Evolutionary conservation across 2,888 invertebrate genomes (phyloP).

Genomic region (Cephus runcator): DNA sequence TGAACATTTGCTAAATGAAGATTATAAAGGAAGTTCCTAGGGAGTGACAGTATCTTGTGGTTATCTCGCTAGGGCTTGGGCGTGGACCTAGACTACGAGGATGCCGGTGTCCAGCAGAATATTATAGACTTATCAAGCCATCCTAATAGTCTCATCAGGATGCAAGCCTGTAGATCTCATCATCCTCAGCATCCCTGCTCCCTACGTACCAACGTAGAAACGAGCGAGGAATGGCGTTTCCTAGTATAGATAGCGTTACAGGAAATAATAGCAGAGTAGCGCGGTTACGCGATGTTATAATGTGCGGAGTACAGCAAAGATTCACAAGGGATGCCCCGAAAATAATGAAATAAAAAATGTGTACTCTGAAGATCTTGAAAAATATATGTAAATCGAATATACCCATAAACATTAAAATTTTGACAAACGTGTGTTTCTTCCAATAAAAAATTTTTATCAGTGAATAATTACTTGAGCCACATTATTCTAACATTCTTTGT

Average conservation of each 20-base stretch:
- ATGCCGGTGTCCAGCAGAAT: constrained; percentile 56
- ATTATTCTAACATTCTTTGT: neutral
- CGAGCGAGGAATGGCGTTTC: constrained; percentile 50
- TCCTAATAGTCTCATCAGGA: constrained; percentile 65
- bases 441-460: neutral
- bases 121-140: constrained; percentile 64
- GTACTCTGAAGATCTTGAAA: neutral
- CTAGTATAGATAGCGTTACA: constrained; percentile 50
- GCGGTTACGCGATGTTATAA: constrained; percentile 37
- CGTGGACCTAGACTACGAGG: constrained; percentile 40
- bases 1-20: neutral
- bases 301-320: neutral
- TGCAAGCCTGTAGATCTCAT: constrained; percentile 64
- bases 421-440: neutral
- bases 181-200: constrained; percentile 52
- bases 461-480: neutral
- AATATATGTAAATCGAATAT: neutral
- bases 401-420: neutral
- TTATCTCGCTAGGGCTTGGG: neutral
- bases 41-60: neutral
- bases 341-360: neutral
- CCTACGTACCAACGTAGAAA: constrained; percentile 43
- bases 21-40: neutral
- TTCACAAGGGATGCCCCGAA: neutral
- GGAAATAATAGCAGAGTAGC: constrained; percentile 51